Percentiles rank a stretch among this genome's conserved stretches.
phyloP scores from a whole-genome alignment of 2,888 invertebrate species.

The Polydrusus tereticollis region DNA sequence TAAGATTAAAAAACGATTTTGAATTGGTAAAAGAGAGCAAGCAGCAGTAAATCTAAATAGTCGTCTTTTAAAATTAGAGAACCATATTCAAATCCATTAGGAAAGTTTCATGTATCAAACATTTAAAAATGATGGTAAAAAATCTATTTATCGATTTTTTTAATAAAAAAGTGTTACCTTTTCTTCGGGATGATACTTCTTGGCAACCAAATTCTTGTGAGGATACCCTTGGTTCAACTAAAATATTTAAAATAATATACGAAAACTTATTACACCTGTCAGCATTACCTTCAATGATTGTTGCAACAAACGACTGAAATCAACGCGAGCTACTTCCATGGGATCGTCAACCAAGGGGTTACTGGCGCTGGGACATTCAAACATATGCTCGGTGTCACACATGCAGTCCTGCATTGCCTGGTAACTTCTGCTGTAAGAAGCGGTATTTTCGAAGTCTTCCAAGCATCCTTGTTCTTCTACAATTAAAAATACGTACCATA shows the following conservation, averaged over 20 bases:
- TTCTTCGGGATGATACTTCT: conserved; percentile 76
- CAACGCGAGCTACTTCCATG: conserved; percentile 68
- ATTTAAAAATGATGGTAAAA: too few relatives aligned
- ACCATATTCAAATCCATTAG: too few relatives aligned
- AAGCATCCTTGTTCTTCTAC: conserved; percentile 87
- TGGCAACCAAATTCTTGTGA: conserved; percentile 81
- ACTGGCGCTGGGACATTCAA: conserved; percentile 82
- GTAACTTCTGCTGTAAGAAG: conserved; percentile 93
- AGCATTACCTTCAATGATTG: conserved; percentile 69
- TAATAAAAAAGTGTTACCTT: conserved; percentile 68
- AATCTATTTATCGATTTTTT: too few relatives aligned
- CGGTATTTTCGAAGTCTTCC: conserved; percentile 93
- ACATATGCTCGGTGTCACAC: conserved; percentile 99
- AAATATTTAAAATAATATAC: too few relatives aligned
- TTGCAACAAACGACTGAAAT: conserved; percentile 78
- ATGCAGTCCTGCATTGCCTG: conserved; percentile 95
- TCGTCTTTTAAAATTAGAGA: too few relatives aligned
- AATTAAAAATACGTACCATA: conserved; percentile 20
- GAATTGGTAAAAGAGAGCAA: too few relatives aligned
- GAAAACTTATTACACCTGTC: too few relatives aligned
- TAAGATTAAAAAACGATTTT: too few relatives aligned
- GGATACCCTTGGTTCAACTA: conserved; percentile 62
- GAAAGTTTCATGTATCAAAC: too few relatives aligned
- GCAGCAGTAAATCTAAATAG: too few relatives aligned
- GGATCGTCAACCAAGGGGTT: conserved; percentile 62